Conservation (phyloP, 2,888 invertebrate genomes). For the Phaonia tiefii region DNA sequence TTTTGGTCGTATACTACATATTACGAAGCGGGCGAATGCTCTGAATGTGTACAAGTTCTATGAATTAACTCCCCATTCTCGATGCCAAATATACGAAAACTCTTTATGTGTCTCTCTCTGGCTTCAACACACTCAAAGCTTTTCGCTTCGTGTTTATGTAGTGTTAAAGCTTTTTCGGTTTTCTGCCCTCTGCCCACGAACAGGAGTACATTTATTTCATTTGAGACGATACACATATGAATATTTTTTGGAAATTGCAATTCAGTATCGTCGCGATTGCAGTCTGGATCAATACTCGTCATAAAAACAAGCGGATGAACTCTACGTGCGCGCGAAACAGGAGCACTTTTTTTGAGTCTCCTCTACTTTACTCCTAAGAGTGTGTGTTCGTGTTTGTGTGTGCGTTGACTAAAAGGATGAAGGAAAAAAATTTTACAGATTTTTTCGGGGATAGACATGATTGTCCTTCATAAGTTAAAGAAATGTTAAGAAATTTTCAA, state of each 20-base stretch:
- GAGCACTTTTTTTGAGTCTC: constrained; percentile 39
- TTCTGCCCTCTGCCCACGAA: constrained; percentile 71
- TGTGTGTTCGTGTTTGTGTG: constrained; percentile 3
- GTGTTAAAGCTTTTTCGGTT: constrained; percentile 63
- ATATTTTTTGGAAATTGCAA: constrained; percentile 74
- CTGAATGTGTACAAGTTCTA: constrained; percentile 30
- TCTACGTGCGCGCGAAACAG: constrained; percentile 50
- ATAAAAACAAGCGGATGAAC: constrained; percentile 47
- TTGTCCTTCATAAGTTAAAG: constrained; percentile 62
- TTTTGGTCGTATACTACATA: constrained; percentile 65
- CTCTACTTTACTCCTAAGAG: background rate
- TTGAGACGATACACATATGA: constrained; percentile 48
- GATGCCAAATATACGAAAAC: background rate
- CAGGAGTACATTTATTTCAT: constrained; percentile 69
- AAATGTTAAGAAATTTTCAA: constrained; percentile 12
- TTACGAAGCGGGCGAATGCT: constrained; percentile 63
- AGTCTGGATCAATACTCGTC: constrained; percentile 77
- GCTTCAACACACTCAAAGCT: constrained; percentile 12
- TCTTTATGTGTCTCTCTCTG: too few relatives aligned
- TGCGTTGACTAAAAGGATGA: constrained; percentile 31
- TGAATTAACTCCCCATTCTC: constrained; percentile 49
- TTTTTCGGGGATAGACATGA: constrained; percentile 45
- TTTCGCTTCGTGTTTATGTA: background rate
- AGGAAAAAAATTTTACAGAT: constrained; percentile 28
- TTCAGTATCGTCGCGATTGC: constrained; percentile 81